Percentiles rank a stretch among this genome's conserved stretches.
phyloP scores from a whole-genome alignment of 1,140 invertebrate species.

The Archegozetes longisetosus region DNA sequence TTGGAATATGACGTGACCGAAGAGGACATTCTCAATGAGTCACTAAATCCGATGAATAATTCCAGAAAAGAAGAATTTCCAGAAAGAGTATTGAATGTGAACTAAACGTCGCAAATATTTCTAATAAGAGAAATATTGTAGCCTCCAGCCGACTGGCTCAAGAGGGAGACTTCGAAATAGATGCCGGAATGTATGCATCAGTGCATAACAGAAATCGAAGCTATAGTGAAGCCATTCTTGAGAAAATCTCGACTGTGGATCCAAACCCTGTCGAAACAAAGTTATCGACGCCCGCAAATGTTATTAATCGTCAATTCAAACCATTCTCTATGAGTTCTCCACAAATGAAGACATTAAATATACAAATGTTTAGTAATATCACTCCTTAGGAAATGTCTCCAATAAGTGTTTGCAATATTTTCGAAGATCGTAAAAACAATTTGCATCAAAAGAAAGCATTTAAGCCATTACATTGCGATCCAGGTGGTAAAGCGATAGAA shows the following conservation, averaged over 20 bases:
- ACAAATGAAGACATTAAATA: not conserved
- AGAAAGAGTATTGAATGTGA: too few species aligned
- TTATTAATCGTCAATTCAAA: constrained; percentile 4
- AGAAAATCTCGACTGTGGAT: not conserved
- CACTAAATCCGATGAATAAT: constrained; percentile 23
- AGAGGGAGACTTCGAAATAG: constrained; percentile 32
- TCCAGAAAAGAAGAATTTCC: constrained; percentile 47
- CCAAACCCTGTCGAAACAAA: not conserved
- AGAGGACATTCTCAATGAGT: constrained; percentile 44
- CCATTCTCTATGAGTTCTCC: too few species aligned
- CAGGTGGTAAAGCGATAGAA: constrained; percentile 46
- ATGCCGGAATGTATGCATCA: too few species aligned
- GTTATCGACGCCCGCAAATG: not conserved
- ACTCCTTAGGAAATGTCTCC: constrained; percentile 12
- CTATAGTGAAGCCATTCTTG: constrained; percentile 24
- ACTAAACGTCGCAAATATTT: constrained; percentile 30
- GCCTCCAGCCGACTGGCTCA: constrained; percentile 29
- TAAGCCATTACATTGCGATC: constrained; percentile 59
- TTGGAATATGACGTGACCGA: constrained; percentile 55
- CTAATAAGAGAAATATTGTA: constrained; percentile 18
- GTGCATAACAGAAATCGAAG: too few species aligned
- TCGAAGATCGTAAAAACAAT: constrained; percentile 42
- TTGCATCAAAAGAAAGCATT: constrained; percentile 67
- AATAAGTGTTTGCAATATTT: not conserved
- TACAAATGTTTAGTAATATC: not conserved